Base-by-base conservation (phyloP, 2,113 vertebrate genomes). In the Anolis sagrei region DNA sequence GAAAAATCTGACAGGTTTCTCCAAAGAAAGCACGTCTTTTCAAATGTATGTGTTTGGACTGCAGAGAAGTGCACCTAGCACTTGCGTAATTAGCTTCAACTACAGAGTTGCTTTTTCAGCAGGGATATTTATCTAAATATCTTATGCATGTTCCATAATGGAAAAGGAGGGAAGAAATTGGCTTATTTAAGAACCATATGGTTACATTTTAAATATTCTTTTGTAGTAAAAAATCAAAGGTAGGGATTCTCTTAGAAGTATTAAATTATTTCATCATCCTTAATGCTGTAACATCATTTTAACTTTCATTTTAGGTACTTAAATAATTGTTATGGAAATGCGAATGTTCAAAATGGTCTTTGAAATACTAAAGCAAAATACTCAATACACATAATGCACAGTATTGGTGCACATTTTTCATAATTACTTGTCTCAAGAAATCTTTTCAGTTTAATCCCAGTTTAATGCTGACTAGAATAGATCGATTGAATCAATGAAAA, bases 11-110 rank as follows among this genome's bases (percentile, higher is more conserved):
- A 54, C 44, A 91, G 66, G 83, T 14, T 89, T 62, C 75, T 94
- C 95, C 95, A 97, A 96, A 94, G 91, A 95, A 97, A 96, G 96
- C 93, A 97, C 81, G 92, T 93, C 88, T 79, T 96, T 84, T 92
- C 92, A 91, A 95, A 93, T 91, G 90, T 95, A 93, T 95, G 95
- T 96, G 88, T 95, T 95, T 96, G 94, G 93, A 94, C 94, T 94
- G 91, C 85, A 92, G 90, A 93, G 89, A 25, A 94, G 74, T 6
- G 58, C 86, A 94, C 91, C 93, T 93, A 92, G 73, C 87, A 87
- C 88, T 92, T 91, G 94, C 93, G 95, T 96, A 96, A 95, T 94
- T 95, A 96, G 86, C 91, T 94, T 84, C 88, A 88, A 91, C 91
- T 91, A 95, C 94, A 97, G 83, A 94, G 90, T 94, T 93, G 93